Evolutionary conservation across 1,140 invertebrate species (phyloP).

Genomic region (Orchesella cincta): DNA sequence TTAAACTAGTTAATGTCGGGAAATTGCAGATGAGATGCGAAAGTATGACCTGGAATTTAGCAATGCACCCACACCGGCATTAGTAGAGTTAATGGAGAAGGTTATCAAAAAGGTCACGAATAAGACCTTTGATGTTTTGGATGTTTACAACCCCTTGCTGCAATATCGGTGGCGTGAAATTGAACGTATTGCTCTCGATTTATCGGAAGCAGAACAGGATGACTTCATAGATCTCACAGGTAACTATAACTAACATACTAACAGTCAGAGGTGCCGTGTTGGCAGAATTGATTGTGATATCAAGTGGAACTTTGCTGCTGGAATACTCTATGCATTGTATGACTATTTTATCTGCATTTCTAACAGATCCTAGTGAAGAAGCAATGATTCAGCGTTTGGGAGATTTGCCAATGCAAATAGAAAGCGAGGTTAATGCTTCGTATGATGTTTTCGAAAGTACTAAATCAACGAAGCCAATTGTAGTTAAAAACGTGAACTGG

Average conservation of each 20-base stretch:
- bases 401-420: neutral
- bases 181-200: conserved; percentile 38
- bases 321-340: no score
- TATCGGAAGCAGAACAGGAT: neutral
- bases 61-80: neutral
- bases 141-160: conserved; percentile 37
- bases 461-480: neutral
- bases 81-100: conserved; percentile 37
- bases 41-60: neutral
- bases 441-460: neutral
- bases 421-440: neutral
- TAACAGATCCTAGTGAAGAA: conserved; percentile 35
- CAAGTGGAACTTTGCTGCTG: neutral
- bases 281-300: neutral
- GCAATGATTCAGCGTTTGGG: conserved; percentile 33
- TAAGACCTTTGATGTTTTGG: conserved; percentile 29
- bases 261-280: neutral
- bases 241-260: neutral
- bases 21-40: conserved; percentile 40
- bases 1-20: neutral
- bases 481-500: neutral
- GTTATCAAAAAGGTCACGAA: conserved; percentile 44
- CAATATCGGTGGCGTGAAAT: conserved; percentile 41
- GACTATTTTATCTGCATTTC: neutral
- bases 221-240: conserved; percentile 40